Evolutionary conservation across 2,113 vertebrate species (phyloP), one percentile per base, ranked within the genome.

Genomic region (Solea solea): DNA sequence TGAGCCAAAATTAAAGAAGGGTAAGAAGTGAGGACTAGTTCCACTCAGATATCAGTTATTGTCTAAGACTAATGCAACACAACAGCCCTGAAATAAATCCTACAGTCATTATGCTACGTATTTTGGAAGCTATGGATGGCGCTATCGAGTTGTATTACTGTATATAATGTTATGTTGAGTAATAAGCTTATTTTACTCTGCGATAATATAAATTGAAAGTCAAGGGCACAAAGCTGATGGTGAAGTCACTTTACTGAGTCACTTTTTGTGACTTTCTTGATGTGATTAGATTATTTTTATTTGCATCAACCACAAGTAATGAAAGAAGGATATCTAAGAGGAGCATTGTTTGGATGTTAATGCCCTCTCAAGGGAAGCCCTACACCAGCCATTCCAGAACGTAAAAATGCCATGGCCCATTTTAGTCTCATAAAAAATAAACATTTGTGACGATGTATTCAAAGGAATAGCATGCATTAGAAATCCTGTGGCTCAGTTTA

Each of bases 1-100:
- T 27, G 28, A 44, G 55, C 51, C 34, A 52, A 55, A 58, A 25
- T 66, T 55, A 72, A 56, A 11, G 13, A 59, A 41, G n/a, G n/a
- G 16, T 55, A n/a, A 44, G 4, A 57, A 8, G 5, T 48, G 21
- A 25, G 64, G 28, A 61, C 39, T 28, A 11, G 42, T 21, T 25
- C 27, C 34, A 59, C 8, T 27, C 49, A 45, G 52, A 27, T 28
- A 11, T 28, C 21, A 16, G 41, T 44, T 44, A 11, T 53, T 44
- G 61, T 73, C 50, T 56, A 46, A 40, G 66, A 61, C 12, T 25
- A 46, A 42, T 58, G 8, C 34, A 34, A 34, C 5, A 34, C 34
- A 57, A 34, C 34, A 57, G 16, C 42, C 9, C 5, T 28, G 28
- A 7, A 80, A 40, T 52, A 69, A 49, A 56, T 74, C 50, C 15